Conservation (phyloP, 2,113 vertebrate species). For the Anguilla japonica region DNA sequence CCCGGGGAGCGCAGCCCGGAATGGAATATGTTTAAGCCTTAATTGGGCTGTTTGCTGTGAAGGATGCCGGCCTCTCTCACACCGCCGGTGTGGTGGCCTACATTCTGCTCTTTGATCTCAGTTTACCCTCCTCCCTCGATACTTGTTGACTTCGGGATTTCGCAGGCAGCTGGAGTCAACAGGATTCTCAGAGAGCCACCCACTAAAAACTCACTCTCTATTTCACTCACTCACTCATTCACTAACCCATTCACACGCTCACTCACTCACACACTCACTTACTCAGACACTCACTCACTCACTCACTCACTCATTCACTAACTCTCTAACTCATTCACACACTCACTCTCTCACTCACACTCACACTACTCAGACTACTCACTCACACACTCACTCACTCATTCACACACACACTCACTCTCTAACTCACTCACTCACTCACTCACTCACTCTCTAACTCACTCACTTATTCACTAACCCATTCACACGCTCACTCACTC, state of each 20-base stretch:
- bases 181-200: not conserved
- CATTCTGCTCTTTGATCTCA: not conserved
- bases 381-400: too few relatives aligned
- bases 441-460: too few relatives aligned
- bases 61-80: not conserved
- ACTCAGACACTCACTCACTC: not conserved
- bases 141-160: not conserved
- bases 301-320: not conserved
- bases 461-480: too few relatives aligned
- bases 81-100: not conserved
- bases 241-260: not conserved
- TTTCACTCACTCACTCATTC: not conserved
- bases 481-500: too few relatives aligned
- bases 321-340: too few relatives aligned
- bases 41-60: not conserved
- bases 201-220: not conserved
- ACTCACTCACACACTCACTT: too few relatives aligned
- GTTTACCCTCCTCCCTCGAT: not conserved
- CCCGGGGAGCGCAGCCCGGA: not conserved
- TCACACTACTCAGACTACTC: too few relatives aligned
- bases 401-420: too few relatives aligned
- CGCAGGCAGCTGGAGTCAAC: not conserved
- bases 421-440: too few relatives aligned
- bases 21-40: conserved; percentile 1
- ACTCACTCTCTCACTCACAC: too few relatives aligned